Evolutionary conservation across 2,113 vertebrate species (phyloP).

Genomic region (Neotoma lepida): DNA sequence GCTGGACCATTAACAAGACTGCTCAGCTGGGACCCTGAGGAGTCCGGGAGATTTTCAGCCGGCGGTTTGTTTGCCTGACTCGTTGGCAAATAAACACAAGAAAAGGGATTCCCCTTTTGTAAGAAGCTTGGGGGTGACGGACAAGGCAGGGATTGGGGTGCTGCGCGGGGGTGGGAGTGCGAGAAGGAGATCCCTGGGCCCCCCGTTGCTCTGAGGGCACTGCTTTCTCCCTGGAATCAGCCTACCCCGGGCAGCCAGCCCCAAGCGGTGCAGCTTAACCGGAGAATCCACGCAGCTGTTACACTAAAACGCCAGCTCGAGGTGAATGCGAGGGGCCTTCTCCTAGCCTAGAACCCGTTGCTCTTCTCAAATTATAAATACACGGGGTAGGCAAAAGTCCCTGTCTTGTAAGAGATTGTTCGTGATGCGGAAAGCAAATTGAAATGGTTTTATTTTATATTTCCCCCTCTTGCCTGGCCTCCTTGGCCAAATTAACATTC

Average conservation of each 20-base stretch:
- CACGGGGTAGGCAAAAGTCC: conserved; percentile 71
- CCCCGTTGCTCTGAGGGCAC: neutral
- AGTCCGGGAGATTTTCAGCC: conserved; percentile 76
- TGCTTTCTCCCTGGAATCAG: conserved; percentile 50
- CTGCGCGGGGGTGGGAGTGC: neutral
- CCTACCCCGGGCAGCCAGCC: conserved; percentile 15
- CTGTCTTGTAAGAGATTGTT: conserved; percentile 74
- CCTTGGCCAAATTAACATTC: conserved; percentile 83
- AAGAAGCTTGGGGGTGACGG: conserved; percentile 31
- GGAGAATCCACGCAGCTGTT: conserved; percentile 69
- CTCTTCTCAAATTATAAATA: conserved; percentile 81
- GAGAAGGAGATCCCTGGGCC: neutral
- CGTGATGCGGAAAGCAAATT: conserved; percentile 78
- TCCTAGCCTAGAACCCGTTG: conserved; percentile 64
- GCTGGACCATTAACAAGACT: conserved; percentile 85
- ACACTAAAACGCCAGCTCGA: conserved; percentile 16
- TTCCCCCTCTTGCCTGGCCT: conserved; percentile 65
- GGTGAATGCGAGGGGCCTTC: conserved; percentile 52
- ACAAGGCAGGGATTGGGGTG: conserved; percentile 32
- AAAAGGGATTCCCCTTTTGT: conserved; percentile 78
- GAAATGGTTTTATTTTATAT: conserved; percentile 80
- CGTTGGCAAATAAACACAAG: conserved; percentile 52
- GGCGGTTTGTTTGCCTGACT: conserved; percentile 64
- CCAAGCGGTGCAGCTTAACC: neutral
- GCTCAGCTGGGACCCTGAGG: conserved; percentile 84